Conservation (phyloP, 2,888 invertebrate genomes). For the Conistra vaccinii region DNA sequence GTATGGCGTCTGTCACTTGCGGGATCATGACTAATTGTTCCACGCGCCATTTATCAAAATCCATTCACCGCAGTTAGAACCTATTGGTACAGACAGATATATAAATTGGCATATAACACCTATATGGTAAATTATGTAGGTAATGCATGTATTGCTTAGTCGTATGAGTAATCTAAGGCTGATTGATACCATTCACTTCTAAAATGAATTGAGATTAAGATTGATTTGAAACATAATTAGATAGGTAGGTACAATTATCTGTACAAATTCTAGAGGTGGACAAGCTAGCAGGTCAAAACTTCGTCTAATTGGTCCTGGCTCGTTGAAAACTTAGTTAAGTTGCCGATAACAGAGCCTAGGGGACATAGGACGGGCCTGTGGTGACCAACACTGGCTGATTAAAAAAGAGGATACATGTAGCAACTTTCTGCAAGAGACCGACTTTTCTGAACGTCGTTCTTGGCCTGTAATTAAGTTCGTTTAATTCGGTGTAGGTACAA, state of each 20-base stretch:
- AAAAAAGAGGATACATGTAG: neutral
- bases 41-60: conserved; percentile 60
- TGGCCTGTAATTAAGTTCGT: neutral
- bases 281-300: neutral
- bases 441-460: too few species aligned
- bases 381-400: neutral
- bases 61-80: conserved; percentile 58
- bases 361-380: neutral
- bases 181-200: conserved; percentile 39
- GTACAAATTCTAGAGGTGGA: neutral
- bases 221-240: conserved; percentile 30
- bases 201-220: conserved; percentile 20
- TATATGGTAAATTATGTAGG: conserved; percentile 10
- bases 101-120: conserved; percentile 25
- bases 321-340: neutral
- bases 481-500: neutral
- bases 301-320: neutral
- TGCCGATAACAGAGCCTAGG: neutral
- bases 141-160: conserved; percentile 31
- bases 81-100: conserved; percentile 39
- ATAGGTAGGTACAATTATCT: neutral
- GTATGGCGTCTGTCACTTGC: conserved; percentile 52
- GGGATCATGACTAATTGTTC: conserved; percentile 65
- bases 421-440: neutral
- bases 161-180: conserved; percentile 25